Conservation (phyloP, 2,888 invertebrate genomes). For the Glaucopsyche alexis region DNA sequence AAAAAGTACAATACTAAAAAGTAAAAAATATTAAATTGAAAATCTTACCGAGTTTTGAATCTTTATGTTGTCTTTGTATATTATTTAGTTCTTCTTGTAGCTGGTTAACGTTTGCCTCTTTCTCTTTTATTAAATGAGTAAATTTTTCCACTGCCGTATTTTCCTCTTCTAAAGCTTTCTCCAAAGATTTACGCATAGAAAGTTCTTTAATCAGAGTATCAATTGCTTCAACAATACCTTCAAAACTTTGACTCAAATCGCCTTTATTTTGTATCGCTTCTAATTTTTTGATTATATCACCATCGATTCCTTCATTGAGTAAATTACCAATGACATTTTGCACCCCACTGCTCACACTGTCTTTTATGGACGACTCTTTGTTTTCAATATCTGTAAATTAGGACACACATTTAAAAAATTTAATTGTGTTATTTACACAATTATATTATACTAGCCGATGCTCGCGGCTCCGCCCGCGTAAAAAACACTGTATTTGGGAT, state of each 20-base stretch:
- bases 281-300: conserved; percentile 45
- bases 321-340: conserved; percentile 45
- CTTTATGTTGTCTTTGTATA: conserved; percentile 45
- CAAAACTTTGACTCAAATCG: conserved; percentile 42
- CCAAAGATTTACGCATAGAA: conserved; percentile 43
- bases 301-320: conserved; percentile 41
- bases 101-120: conserved; percentile 46
- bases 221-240: conserved; percentile 46
- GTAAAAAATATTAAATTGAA: neutral
- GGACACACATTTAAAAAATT: too few species aligned
- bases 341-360: conserved; percentile 38
- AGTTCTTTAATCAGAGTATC: conserved; percentile 47
- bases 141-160: conserved; percentile 43
- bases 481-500: too few species aligned
- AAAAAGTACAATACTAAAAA: neutral
- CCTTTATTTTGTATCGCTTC: conserved; percentile 26
- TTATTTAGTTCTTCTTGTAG: conserved; percentile 47
- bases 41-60: conserved; percentile 50
- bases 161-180: conserved; percentile 46
- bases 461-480: too few species aligned
- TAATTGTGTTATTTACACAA: too few species aligned
- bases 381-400: neutral
- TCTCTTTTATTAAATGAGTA: conserved; percentile 46
- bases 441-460: too few species aligned
- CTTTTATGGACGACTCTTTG: neutral